Evolutionary conservation across 2,888 invertebrate species (phyloP).

Genomic region (Lasioglossum pauxillum): DNA sequence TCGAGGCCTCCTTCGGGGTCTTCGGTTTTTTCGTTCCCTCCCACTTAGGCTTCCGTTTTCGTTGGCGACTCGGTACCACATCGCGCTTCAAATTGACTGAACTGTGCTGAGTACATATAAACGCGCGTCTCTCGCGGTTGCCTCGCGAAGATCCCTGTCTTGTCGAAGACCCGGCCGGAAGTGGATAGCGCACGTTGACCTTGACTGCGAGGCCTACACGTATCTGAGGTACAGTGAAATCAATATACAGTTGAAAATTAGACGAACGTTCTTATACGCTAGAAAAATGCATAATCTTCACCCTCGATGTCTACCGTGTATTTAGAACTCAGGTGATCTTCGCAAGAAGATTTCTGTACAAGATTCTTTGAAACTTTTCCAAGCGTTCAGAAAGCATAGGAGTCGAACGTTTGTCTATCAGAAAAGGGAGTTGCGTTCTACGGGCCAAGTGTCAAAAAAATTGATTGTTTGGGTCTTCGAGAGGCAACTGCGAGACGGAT

Average conservation of each 20-base stretch:
- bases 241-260: neutral
- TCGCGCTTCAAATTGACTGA: conserved; percentile 82
- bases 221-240: neutral
- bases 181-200: neutral
- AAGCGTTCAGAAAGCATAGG: neutral
- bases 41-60: conserved; percentile 64
- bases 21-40: conserved; percentile 18
- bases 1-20: conserved; percentile 55
- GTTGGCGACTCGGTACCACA: conserved; percentile 76
- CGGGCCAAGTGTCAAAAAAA: neutral
- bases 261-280: neutral
- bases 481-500: conserved; percentile 44
- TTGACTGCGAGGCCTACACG: neutral
- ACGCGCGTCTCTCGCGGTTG: conserved; percentile 51
- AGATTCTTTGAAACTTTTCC: neutral
- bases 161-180: neutral
- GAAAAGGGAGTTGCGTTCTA: neutral
- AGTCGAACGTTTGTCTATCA: neutral
- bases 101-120: conserved; percentile 67
- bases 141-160: neutral
- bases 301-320: neutral
- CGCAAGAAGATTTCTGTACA: neutral
- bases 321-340: neutral
- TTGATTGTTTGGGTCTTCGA: conserved; percentile 2
- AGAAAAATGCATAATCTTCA: neutral